These are phyloP conservation scores for Poeciliopsis infans DNA, from an alignment of 2,797 vertebrate species.

Conservation along the genomic window DNA sequence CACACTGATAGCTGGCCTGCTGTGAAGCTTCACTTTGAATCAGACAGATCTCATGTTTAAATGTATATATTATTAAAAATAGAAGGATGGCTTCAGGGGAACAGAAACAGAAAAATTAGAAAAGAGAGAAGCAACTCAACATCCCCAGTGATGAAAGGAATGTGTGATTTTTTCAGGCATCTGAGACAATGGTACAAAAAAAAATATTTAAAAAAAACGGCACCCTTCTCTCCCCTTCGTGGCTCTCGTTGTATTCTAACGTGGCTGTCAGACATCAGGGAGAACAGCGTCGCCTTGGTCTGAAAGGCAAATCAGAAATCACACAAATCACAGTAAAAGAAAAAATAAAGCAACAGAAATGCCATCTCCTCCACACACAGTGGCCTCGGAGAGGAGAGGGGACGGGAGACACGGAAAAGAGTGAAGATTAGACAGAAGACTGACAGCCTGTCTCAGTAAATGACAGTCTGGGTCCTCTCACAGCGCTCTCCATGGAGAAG, in stretches of 20 bases:
- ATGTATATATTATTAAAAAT: conserved; percentile 67
- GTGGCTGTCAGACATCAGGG: conserved; percentile 62
- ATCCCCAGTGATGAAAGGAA: conserved; percentile 62
- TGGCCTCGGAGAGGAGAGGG: conserved; percentile 38
- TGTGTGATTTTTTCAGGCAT: conserved; percentile 33
- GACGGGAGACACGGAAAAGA: conserved; percentile 22
- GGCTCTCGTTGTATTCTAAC: conserved; percentile 53
- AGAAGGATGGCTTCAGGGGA: conserved; percentile 13
- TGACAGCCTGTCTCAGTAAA: conserved; percentile 53
- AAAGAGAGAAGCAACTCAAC: conserved; percentile 56
- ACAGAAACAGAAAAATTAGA: conserved; percentile 22
- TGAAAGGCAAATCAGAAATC: conserved; percentile 67
- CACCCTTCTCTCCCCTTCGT: conserved; percentile 41
- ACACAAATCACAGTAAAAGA: conserved; percentile 37
- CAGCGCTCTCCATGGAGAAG: conserved; percentile 19
- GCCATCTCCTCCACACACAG: conserved; percentile 43
- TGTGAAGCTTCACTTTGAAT: conserved; percentile 61
- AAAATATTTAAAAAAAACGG: conserved; percentile 56
- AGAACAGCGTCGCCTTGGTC: conserved; percentile 36
- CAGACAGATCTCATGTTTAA: conserved; percentile 64
- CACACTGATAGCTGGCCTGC: conserved; percentile 50
- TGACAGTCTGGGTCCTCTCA: conserved; percentile 40
- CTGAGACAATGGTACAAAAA: conserved; percentile 60
- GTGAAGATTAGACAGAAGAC: conserved; percentile 35
- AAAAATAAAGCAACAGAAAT: conserved; percentile 28